Evolutionary conservation across 2,113 vertebrate species (phyloP).

Genomic region (Oreotrochilus melanogaster): DNA sequence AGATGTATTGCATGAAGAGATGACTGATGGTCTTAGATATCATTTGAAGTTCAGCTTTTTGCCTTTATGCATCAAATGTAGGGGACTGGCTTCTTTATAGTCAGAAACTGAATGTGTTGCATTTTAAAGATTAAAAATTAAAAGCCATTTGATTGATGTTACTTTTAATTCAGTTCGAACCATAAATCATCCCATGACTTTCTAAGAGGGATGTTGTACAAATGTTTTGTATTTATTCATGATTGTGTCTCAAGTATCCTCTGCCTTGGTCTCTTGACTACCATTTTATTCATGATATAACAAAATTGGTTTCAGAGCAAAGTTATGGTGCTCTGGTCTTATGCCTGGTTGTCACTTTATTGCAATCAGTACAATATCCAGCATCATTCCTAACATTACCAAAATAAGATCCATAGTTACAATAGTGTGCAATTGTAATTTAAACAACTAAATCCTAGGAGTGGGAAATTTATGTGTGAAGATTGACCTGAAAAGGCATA

Average conservation of each 20-base stretch:
- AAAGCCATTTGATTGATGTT: constrained; percentile 45
- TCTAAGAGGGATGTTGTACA: neutral
- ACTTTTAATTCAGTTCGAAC: constrained; percentile 53
- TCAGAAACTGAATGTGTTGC: neutral
- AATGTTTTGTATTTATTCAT: neutral
- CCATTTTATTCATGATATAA: constrained; percentile 29
- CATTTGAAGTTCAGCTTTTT: neutral
- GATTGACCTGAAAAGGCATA: neutral
- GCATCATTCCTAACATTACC: neutral
- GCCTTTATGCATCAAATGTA: neutral
- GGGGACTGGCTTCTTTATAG: neutral
- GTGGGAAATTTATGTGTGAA: neutral
- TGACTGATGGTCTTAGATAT: neutral
- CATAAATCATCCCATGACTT: constrained; percentile 43
- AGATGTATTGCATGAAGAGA: neutral
- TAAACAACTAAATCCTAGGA: neutral
- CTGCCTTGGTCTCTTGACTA: neutral
- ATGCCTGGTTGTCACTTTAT: neutral
- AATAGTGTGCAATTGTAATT: neutral
- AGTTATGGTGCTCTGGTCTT: accelerated
- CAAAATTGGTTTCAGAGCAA: neutral
- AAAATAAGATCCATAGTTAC: neutral
- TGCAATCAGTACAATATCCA: neutral
- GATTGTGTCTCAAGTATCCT: neutral
- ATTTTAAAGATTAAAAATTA: constrained; percentile 44